Percentiles rank a stretch among this genome's conserved stretches.
Evolutionary conservation across 1,140 invertebrate species (phyloP).

Genomic region (Drosophila burlai): DNA sequence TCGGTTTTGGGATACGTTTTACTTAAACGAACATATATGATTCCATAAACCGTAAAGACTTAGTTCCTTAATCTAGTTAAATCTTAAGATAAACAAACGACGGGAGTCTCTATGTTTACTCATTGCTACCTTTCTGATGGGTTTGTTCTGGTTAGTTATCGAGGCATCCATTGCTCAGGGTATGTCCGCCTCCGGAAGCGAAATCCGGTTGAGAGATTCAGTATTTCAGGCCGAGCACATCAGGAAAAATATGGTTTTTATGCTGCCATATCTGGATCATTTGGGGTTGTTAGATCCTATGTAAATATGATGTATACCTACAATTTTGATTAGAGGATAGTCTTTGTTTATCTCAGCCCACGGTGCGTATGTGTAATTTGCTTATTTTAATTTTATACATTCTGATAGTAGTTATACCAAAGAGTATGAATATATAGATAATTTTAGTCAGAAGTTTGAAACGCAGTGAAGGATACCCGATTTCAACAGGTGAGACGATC

Average conservation of each 20-base stretch:
- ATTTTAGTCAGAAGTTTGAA: too few species aligned
- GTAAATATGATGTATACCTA: conserved; percentile 17
- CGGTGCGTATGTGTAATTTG: too few species aligned
- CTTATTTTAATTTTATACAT: too few species aligned
- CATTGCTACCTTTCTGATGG: too few species aligned
- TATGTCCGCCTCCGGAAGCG: conserved; percentile 21
- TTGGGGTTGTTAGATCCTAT: conserved; percentile 68
- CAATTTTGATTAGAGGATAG: background rate
- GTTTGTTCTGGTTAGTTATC: background rate
- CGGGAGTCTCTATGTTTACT: too few species aligned
- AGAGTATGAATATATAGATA: too few species aligned
- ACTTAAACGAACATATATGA: background rate
- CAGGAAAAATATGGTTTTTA: conserved; percentile 30
- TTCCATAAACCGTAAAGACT: background rate
- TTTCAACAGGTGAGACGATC: too few species aligned
- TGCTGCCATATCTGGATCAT: conserved; percentile 61
- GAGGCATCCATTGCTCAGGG: conserved; percentile 58
- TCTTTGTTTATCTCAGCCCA: background rate
- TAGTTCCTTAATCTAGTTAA: background rate
- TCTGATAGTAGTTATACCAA: too few species aligned
- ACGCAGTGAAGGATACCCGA: too few species aligned
- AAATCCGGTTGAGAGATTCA: conserved; percentile 28
- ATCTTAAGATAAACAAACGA: background rate
- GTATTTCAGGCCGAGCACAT: conserved; percentile 49
- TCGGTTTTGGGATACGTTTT: background rate